Conservation (phyloP, 1,140 invertebrate species). For the Camponotus vicinus region DNA sequence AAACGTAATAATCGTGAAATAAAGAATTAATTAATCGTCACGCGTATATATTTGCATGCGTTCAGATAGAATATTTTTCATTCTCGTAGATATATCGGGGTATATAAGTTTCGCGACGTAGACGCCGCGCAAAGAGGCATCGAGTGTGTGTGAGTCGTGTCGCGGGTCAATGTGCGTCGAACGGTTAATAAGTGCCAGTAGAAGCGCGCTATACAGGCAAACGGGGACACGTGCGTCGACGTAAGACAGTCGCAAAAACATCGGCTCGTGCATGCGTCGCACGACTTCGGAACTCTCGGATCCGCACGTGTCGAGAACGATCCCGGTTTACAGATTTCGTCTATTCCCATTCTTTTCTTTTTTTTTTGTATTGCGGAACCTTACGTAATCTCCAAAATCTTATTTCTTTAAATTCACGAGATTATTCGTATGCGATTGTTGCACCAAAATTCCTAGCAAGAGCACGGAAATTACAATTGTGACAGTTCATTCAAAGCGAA, state of each 20-base stretch:
- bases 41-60: neutral
- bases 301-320: neutral
- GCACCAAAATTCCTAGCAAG: neutral
- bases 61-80: slow-evolving; percentile 5
- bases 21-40: neutral
- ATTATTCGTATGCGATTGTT: neutral
- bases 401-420: no score
- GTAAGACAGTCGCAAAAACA: slow-evolving; percentile 76
- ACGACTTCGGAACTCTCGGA: slow-evolving; percentile 63
- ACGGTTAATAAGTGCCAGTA: slow-evolving; percentile 65
- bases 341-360: neutral
- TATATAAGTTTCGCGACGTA: neutral
- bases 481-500: neutral
- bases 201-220: slow-evolving; percentile 44
- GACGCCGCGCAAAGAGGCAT: neutral
- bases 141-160: slow-evolving; percentile 33
- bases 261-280: slow-evolving; percentile 53
- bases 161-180: slow-evolving; percentile 49
- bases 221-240: slow-evolving; percentile 37
- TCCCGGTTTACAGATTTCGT: neutral
- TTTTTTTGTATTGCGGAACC: neutral
- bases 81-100: neutral
- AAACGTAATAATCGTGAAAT: neutral
- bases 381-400: no score
- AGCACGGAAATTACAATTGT: neutral